phyloP scores from a whole-genome alignment of 2,888 invertebrate genomes.

The Psylliodes chrysocephalus region DNA sequence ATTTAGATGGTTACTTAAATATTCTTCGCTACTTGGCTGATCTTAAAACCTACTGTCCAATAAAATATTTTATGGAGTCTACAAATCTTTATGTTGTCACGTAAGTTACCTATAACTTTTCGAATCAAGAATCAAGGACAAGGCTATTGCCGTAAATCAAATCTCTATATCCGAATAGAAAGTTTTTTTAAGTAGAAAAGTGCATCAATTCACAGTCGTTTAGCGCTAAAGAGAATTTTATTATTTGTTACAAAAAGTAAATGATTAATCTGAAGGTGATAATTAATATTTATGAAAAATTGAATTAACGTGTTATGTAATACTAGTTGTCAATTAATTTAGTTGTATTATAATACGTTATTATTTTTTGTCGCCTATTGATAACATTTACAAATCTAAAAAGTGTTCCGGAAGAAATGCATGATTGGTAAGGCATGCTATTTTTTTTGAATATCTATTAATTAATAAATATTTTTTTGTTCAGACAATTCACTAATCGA shows the following conservation, averaged over 20 bases:
- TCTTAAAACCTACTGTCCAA: conserved; percentile 6
- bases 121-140: conserved; percentile 9
- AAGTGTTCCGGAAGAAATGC: no score
- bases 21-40: no score
- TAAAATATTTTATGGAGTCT: conserved; percentile 5
- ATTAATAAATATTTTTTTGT: no score
- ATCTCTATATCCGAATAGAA: not conserved
- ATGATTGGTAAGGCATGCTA: no score
- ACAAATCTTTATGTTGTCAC: conserved; percentile 13
- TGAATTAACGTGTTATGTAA: conserved; percentile 1
- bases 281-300: conserved; percentile 4
- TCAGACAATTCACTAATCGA: no score
- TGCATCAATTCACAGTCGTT: not conserved
- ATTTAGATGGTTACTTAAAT: no score
- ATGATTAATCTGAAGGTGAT: not conserved
- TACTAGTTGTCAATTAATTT: no score
- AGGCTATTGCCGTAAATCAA: not conserved
- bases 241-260: not conserved
- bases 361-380: no score
- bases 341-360: no score
- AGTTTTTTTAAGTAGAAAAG: conserved; percentile 1
- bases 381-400: no score
- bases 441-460: no score
- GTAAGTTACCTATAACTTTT: conserved; percentile 8
- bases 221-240: not conserved